Base-by-base conservation (phyloP, 2,797 vertebrate genomes). In the Muraenolepis orangiensis region DNA sequence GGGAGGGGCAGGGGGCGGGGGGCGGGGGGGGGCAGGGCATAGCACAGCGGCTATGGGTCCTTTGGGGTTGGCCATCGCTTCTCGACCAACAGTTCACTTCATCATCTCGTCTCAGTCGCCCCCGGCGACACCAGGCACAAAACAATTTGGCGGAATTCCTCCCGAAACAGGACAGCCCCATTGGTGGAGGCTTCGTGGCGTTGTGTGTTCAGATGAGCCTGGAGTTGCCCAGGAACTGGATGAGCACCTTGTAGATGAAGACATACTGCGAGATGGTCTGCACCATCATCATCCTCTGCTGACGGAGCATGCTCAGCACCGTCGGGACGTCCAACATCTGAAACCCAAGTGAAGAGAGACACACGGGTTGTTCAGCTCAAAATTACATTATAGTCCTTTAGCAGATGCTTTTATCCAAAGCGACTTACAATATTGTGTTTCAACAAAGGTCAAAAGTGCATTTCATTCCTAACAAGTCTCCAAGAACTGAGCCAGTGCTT, bases 271-370 rank as follows among this genome's bases (percentile, higher is more conserved):
- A 93, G 76, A 98, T 91, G 0, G 96, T 99, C 93, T 98, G 97
- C 82, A 99, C 98, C 96, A 98, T 95, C 94, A 98, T 91, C 97
- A 99, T 98, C 23, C 98, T 94, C 92, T 99, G 97, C 32, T 94
- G 90, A 20, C 98, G 92, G 77, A 99, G 91, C 91, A 92, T 91
- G 73, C 85, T 89, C 90, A 99, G 92, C 88, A 94, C 93, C 32
- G 94, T 92, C 3, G 95, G 95, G 88, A 98, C 93, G 81, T 97
- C 95, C 91, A 97, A 92, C 86, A 93, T 90, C 98, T 99, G 85
- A 13, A 85, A n/a, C n/a, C n/a, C 83, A 4, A 66, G n/a, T n/a
- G n/a, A 0, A 76, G 23, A 46, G 5, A 40, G 1, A 26, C n/a
- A n/a, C n/a, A 32, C 8, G 1, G 20, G 34, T 36, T 61, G n/a